Percentiles rank a stretch among this genome's conserved stretches.
These are phyloP conservation scores for Aselliscus stoliczkanus DNA, from an alignment of 2,797 vertebrate species.

Conservation along the genomic window DNA sequence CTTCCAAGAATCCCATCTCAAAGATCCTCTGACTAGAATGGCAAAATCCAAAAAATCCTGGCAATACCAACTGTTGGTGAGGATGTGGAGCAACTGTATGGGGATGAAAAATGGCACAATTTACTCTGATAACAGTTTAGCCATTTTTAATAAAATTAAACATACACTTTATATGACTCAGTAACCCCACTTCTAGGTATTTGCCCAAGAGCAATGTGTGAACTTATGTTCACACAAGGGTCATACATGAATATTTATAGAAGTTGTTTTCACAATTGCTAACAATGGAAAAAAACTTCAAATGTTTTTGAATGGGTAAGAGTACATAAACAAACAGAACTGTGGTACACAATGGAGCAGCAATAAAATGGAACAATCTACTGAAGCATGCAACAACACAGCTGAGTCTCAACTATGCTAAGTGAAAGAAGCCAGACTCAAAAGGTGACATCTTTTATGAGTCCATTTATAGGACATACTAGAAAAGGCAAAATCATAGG, in stretches of 20 bases:
- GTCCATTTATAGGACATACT: not conserved
- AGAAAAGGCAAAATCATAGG: not conserved
- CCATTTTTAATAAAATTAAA: not conserved
- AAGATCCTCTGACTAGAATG: not conserved
- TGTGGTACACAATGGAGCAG: not conserved
- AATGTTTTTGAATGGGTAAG: not conserved
- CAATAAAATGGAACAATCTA: not conserved
- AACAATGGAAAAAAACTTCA: not conserved
- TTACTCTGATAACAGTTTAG: not conserved
- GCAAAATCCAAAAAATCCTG: not conserved
- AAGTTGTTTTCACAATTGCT: not conserved
- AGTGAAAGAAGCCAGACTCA: not conserved
- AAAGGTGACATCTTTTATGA: not conserved
- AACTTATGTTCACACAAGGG: not conserved
- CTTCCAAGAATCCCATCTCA: not conserved
- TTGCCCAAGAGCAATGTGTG: not conserved
- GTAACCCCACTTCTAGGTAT: not conserved
- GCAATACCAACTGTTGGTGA: not conserved
- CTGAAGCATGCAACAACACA: not conserved
- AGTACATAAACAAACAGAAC: not conserved
- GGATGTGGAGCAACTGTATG: not conserved
- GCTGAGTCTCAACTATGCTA: not conserved
- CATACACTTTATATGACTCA: not conserved
- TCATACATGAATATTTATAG: not conserved
- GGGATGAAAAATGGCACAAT: not conserved